Base-by-base conservation (phyloP, 2,797 vertebrate species). In the Anomalospiza imberbis region DNA sequence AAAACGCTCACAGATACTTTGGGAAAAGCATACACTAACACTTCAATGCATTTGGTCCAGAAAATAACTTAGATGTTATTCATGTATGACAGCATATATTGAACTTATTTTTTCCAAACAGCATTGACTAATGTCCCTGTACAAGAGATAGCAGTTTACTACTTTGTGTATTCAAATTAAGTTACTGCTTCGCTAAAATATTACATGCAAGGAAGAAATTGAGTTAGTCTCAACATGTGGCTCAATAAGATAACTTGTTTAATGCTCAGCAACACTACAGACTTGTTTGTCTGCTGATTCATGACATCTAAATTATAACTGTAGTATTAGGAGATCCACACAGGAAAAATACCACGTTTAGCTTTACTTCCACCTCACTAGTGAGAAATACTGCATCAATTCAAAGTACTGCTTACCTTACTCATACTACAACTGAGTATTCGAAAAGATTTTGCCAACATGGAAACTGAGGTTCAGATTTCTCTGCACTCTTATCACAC, bases 121-220 rank as follows among this genome's bases (percentile, higher is more conserved):
- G 36, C 81, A 93, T 75, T 92, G 88, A 93, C 70, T 87, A 95
- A 90, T 29, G 51, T 89, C 71, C 93, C 68, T 20, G 17, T 38
- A 95, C 79, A 89, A 44, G 32, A 47, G 51, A 74, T n/a, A 89
- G 78, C 45, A 93, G 81, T 79, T 94, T 93, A 91, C 86, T 89
- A 81, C 45, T 97, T 89, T 71, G 79, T 68, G 74, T 96, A 96
- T 96, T 94, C 91, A 93, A 93, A 96, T 79, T 66, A 94, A 95
- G 74, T 88, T 96, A 89, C 42, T 89, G 34, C 42, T 94, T 88
- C 91, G 75, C 66, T 84, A 80, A 96, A 95, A 94, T 75, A 90
- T 50, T 60, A 78, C 78, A 67, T 57, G 53, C 60, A 77, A 84
- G 38, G 60, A 90, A 79, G 40, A 79, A 92, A 90, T 14, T 34